phyloP scores from a whole-genome alignment of 1,140 invertebrate genomes.

The Bombus waltoni region DNA sequence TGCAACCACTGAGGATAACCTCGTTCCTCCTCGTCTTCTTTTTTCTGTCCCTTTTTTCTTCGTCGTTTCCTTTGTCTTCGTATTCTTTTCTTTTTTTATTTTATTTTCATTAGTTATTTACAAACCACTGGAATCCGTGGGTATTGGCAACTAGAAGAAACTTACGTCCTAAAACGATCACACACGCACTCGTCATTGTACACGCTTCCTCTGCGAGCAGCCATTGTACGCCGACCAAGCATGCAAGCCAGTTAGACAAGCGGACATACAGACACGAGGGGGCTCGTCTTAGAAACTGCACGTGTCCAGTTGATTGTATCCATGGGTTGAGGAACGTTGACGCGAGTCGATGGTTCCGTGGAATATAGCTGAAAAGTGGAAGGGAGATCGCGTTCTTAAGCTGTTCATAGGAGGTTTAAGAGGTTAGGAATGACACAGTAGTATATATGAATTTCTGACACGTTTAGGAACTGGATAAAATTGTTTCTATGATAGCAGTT shows the following conservation, averaged over 20 bases:
- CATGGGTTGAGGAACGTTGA: background rate
- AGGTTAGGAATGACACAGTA: background rate
- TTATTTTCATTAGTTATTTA: conserved; percentile 41
- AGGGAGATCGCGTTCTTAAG: background rate
- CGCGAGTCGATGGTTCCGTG: background rate
- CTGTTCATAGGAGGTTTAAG: background rate
- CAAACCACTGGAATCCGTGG: conserved; percentile 48
- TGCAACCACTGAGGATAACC: background rate
- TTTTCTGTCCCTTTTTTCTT: background rate
- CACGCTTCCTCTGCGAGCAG: conserved; percentile 40
- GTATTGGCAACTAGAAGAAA: conserved; percentile 60
- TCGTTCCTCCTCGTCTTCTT: background rate
- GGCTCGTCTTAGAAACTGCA: conserved; percentile 37
- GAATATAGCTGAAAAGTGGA: background rate
- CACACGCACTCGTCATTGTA: conserved; percentile 36
- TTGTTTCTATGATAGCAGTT: background rate
- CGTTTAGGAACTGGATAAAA: too few species aligned
- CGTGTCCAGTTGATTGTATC: background rate
- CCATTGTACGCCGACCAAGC: conserved; percentile 54
- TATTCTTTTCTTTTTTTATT: background rate
- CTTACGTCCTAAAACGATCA: conserved; percentile 44
- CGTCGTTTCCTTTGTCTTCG: background rate
- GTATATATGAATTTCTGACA: too few species aligned
- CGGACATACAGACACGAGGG: conserved; percentile 61
- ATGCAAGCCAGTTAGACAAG: conserved; percentile 65